Evolutionary conservation across 2,888 invertebrate species (phyloP).

Genomic region (Agrochola circellaris): DNA sequence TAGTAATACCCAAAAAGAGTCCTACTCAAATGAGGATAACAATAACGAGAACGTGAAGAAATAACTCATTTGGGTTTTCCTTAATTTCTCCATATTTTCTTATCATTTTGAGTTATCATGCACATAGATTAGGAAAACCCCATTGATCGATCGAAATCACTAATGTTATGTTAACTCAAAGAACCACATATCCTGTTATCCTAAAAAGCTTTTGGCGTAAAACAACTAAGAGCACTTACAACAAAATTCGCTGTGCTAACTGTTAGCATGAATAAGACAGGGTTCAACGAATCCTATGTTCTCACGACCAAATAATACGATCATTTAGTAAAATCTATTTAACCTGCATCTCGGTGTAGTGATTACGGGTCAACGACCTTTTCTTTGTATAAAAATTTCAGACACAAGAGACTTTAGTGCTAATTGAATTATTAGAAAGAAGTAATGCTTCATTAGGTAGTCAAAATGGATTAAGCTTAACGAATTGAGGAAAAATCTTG

Average conservation of each 20-base stretch:
- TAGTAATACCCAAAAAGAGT: neutral
- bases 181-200: constrained; percentile 21
- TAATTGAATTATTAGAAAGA: constrained; percentile 18
- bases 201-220: neutral
- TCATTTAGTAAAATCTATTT: constrained; percentile 47
- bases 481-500: neutral
- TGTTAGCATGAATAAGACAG: constrained; percentile 12
- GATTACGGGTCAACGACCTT: constrained; percentile 26
- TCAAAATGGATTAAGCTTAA: constrained; percentile 28
- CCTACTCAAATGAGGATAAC: neutral
- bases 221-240: constrained; percentile 29
- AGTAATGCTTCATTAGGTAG: constrained; percentile 3
- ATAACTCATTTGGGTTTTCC: constrained; percentile 16
- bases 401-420: constrained; percentile 4
- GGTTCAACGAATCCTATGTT: constrained; percentile 53
- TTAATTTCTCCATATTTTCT: neutral
- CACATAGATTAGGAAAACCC: neutral
- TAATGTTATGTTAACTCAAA: neutral
- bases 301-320: constrained; percentile 52
- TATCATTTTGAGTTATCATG: neutral
- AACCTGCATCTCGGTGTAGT: constrained; percentile 15
- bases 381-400: constrained; percentile 10
- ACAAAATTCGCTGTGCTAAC: constrained; percentile 25
- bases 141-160: neutral
- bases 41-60: constrained; percentile 1